Percentiles rank a stretch among this genome's conserved stretches.
phyloP scores from a whole-genome alignment of 2,113 vertebrate genomes.

The Eira barbara region DNA sequence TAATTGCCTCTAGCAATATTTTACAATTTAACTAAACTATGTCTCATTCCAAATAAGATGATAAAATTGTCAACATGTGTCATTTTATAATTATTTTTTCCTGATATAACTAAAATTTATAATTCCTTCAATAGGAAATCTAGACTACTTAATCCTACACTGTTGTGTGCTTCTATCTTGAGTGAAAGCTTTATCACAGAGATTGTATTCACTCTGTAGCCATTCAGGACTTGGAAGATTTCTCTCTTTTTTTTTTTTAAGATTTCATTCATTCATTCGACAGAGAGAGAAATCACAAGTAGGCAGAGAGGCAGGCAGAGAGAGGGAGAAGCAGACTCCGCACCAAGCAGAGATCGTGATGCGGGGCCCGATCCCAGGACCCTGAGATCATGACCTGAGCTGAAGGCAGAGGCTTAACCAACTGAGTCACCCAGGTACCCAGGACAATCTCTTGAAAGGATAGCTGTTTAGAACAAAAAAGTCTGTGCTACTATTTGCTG shows the following conservation, averaged over 20 bases:
- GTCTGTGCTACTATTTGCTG: not conserved
- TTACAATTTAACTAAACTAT: not conserved
- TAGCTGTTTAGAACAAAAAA: not conserved
- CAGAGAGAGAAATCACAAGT: too few relatives aligned
- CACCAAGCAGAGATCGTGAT: too few relatives aligned
- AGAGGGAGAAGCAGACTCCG: too few relatives aligned
- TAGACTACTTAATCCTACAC: not conserved
- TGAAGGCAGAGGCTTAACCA: too few relatives aligned
- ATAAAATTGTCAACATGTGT: not conserved
- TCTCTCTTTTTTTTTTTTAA: too few relatives aligned
- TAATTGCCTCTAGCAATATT: not conserved
- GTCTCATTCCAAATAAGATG: not conserved
- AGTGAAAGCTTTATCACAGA: not conserved
- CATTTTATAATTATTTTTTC: not conserved
- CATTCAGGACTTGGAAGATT: not conserved
- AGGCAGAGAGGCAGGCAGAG: too few relatives aligned
- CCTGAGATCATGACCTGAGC: too few relatives aligned
- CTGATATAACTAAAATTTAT: not conserved
- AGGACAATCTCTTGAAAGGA: not conserved
- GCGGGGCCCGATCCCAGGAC: too few relatives aligned
- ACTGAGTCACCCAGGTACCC: too few relatives aligned
- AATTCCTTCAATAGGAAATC: not conserved
- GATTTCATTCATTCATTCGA: too few relatives aligned
- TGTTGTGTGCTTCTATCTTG: not conserved
- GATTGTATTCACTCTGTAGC: not conserved